A percentile compares a stretch with the other conserved stretches of the same genome.
These are phyloP conservation scores for Eretmochelys imbricata DNA, from an alignment of 2,113 vertebrate genomes.

Conservation along the genomic window DNA sequence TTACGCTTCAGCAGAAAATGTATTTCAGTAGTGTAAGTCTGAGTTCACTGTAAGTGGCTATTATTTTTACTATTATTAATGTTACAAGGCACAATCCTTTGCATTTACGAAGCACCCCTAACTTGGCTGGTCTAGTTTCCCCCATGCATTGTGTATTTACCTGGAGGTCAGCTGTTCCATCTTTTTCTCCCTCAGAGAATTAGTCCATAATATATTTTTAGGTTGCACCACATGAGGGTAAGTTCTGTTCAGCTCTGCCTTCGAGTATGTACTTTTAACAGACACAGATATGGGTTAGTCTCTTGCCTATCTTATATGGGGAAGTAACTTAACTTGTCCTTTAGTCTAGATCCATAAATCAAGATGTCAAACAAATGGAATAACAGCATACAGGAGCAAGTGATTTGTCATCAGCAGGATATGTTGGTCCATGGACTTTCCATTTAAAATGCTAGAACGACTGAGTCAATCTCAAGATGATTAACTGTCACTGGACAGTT, in stretches of 20 bases:
- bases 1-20: background rate
- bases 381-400: background rate
- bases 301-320: background rate
- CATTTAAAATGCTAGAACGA: background rate
- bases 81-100: background rate
- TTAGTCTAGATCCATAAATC: background rate
- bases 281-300: background rate
- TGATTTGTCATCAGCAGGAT: background rate
- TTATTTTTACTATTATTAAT: background rate
- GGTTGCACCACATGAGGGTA: background rate
- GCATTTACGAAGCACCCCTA: background rate
- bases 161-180: background rate
- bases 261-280: background rate
- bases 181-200: background rate
- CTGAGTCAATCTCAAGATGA: background rate
- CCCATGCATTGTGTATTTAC: background rate
- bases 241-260: background rate
- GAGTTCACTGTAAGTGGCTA: background rate
- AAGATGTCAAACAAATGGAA: background rate
- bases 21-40: background rate
- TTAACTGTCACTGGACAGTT: no score
- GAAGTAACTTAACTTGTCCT: background rate
- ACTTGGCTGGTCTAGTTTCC: background rate
- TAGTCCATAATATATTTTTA: background rate
- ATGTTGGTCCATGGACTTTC: background rate